Evolutionary conservation across 2,888 invertebrate genomes (phyloP).

Genomic region (Ypsolopha sequella): DNA sequence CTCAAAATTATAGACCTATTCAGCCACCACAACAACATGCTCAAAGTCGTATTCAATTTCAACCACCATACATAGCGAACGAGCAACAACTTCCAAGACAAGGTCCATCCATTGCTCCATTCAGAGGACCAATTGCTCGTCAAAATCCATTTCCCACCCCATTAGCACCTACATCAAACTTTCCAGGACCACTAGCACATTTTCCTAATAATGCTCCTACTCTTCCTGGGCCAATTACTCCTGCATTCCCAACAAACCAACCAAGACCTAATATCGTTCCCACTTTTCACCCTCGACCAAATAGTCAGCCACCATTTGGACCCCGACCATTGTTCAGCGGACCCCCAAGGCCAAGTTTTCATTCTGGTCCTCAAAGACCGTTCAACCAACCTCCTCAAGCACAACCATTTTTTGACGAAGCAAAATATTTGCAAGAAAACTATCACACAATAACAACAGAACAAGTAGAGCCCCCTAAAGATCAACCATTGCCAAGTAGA

Average conservation of each 20-base stretch:
- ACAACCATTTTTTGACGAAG: conserved; percentile 57
- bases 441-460: conserved; percentile 66
- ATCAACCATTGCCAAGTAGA: conserved; percentile 44
- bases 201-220: conserved; percentile 37
- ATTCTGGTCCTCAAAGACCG: conserved; percentile 67
- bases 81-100: conserved; percentile 60
- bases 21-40: conserved; percentile 18
- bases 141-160: conserved; percentile 43
- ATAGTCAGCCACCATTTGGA: conserved; percentile 33
- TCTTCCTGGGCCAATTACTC: conserved; percentile 37
- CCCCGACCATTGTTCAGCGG: conserved; percentile 47
- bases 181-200: conserved; percentile 33
- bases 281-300: conserved; percentile 40
- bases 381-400: conserved; percentile 51
- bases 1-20: conserved; percentile 33
- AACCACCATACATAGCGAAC: conserved; percentile 46
- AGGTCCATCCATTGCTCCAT: conserved; percentile 46
- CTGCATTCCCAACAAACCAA: conserved; percentile 37
- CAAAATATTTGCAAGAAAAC: conserved; percentile 65
- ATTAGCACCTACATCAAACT: conserved; percentile 31
- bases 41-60: conserved; percentile 59
- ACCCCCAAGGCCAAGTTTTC: conserved; percentile 47
- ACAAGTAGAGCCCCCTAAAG: conserved; percentile 53
- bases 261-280: conserved; percentile 41
- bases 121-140: conserved; percentile 38